phyloP scores from a whole-genome alignment of 2,113 vertebrate species.

The Phalacrocorax carbo region DNA sequence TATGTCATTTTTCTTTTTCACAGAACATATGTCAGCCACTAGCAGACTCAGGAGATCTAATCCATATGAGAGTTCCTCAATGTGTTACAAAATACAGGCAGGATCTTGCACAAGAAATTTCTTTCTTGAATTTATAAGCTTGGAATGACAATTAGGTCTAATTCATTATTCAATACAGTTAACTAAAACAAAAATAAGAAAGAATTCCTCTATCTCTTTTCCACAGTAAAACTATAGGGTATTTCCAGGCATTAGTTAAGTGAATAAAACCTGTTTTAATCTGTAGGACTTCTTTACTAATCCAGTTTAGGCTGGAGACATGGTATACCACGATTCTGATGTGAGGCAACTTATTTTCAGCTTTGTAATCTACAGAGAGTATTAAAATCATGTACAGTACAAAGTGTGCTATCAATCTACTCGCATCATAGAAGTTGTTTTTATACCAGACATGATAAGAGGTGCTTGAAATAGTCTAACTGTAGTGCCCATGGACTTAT shows the following conservation, averaged over 20 bases:
- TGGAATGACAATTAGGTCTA: not conserved
- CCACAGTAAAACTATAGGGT: not conserved
- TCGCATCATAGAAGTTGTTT: not conserved
- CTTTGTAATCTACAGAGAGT: not conserved
- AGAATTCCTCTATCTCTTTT: not conserved
- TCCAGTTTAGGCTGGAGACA: not conserved
- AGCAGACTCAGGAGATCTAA: constrained; percentile 18
- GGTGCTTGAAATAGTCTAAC: not conserved
- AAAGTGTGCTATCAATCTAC: not conserved
- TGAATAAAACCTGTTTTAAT: not conserved
- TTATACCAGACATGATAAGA: not conserved
- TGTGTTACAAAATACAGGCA: not conserved
- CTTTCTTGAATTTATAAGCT: not conserved
- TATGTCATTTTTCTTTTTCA: constrained; percentile 18
- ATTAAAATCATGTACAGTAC: not conserved
- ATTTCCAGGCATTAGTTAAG: not conserved
- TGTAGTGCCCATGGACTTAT: not conserved
- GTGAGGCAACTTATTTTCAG: not conserved
- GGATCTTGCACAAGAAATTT: not conserved
- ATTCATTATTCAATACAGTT: not conserved
- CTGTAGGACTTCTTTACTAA: not conserved
- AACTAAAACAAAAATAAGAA: not conserved
- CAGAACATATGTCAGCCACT: constrained; percentile 28
- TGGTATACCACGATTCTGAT: not conserved
- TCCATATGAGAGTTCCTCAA: constrained; percentile 35